Base-by-base conservation (phyloP, 2,113 vertebrate species). In the Gorsachius goisagi region DNA sequence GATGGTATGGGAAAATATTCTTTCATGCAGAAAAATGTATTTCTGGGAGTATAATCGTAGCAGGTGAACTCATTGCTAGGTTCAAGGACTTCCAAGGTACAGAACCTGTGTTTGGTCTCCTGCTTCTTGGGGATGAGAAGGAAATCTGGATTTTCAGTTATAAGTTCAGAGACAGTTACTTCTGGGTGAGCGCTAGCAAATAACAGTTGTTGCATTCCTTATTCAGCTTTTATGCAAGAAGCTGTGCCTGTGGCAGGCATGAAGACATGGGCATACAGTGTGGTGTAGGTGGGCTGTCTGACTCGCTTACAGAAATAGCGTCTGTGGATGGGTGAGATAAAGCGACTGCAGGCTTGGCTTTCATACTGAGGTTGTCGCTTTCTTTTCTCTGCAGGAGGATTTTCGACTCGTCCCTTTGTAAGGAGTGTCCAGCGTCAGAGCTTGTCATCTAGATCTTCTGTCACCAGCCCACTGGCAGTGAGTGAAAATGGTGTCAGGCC, bases 381-480 rank as follows among this genome's bases (percentile, higher is more conserved):
- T 52, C 33, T 89, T 85, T 64, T 64, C 92, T 56, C 60, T 59
- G 72, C 52, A 99, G 99, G 99, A 92, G 99, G 99, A 47, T 99
- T 99, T 97, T 99, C 99, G 3, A 98, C 99, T 20, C 99, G 99
- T 3, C 99, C 99, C 0, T 99, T 99, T 41, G 99, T 99, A 79
- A 98, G 99, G 90, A 99, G 99, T 49, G 99, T 99, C 56, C 99
- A 99, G 41, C 99, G 98, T 26, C 99, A 99, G 98, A 99, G 99
- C 96, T 85, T 98, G 94, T 99, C 99, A 5, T 99, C 99, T 41
- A 95, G 99, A 76, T 99, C 99, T 4, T 99, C 99, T 37, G 98
- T 99, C 33, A 99, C 99, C 82, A 99, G 99, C 94, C 99, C 99
- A 2, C 96, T 99, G 97, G 98, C 99, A 26, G 97, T 98, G 94